Evolutionary conservation across 2,888 invertebrate genomes (phyloP).

Genomic region (Orchesella flavescens): DNA sequence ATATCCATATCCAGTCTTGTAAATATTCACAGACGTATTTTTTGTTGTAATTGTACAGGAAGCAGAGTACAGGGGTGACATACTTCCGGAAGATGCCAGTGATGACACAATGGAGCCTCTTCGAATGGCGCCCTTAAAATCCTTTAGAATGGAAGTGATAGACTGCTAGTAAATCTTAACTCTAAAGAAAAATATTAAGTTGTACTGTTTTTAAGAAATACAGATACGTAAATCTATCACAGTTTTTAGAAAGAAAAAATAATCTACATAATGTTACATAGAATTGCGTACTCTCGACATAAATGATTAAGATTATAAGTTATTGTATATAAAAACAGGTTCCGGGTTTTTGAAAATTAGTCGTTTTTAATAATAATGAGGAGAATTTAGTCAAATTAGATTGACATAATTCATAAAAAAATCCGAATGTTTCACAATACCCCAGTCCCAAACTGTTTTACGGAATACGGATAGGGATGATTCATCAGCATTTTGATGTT

Average conservation of each 20-base stretch:
- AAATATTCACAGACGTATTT: neutral
- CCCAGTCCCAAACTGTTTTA: no score
- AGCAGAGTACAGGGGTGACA: conserved; percentile 70
- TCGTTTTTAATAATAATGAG: no score
- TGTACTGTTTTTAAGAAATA: conserved; percentile 6
- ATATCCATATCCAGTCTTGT: no score
- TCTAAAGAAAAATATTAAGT: conserved; percentile 1
- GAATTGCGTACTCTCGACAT: neutral
- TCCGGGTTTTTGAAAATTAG: no score
- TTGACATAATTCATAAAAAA: no score
- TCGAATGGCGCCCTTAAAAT: conserved; percentile 73
- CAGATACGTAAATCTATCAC: neutral
- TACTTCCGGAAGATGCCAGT: conserved; percentile 70
- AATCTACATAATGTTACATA: no score
- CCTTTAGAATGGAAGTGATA: conserved; percentile 79
- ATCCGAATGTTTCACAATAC: no score
- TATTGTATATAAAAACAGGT: no score
- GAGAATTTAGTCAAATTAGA: no score
- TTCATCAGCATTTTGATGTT: no score
- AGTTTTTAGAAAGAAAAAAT: no score
- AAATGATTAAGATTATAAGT: neutral
- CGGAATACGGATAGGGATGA: no score
- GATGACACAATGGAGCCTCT: conserved; percentile 69
- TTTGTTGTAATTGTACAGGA: conserved; percentile 61
- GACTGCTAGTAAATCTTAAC: conserved; percentile 75